phyloP scores from a whole-genome alignment of 2,888 invertebrate genomes.

The Drepanosiphum platanoidis region DNA sequence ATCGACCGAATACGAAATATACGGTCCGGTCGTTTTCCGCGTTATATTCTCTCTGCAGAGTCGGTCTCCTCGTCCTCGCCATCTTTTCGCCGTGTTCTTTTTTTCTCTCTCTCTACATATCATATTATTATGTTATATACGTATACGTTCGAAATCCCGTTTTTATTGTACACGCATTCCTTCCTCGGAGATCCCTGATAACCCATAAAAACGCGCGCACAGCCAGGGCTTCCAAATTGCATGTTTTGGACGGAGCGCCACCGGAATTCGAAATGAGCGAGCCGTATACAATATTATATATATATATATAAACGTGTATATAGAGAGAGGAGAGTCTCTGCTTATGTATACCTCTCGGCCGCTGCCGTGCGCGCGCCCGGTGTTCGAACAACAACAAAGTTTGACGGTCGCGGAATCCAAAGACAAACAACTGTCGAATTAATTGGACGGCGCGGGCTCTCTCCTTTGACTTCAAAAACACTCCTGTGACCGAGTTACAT shows the following conservation, averaged over 20 bases:
- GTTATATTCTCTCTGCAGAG: background rate
- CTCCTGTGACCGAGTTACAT: constrained; percentile 19
- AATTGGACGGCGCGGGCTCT: constrained; percentile 40
- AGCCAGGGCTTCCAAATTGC: constrained; percentile 34
- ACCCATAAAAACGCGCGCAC: constrained; percentile 53
- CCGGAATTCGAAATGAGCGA: constrained; percentile 57
- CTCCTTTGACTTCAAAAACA: constrained; percentile 42
- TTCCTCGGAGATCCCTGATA: constrained; percentile 37
- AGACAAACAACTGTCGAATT: constrained; percentile 59
- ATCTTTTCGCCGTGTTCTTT: background rate
- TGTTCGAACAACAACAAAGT: constrained; percentile 57
- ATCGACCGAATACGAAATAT: constrained; percentile 47
- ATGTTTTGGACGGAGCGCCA: constrained; percentile 55
- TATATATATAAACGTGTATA: background rate
- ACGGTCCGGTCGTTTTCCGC: constrained; percentile 21
- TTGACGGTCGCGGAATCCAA: constrained; percentile 34
- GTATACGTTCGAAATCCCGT: constrained; percentile 47
- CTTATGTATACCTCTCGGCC: background rate
- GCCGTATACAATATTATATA: background rate
- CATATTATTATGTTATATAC: background rate
- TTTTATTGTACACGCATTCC: constrained; percentile 49
- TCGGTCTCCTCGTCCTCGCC: background rate
- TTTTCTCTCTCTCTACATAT: background rate
- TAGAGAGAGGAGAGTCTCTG: too few relatives aligned
- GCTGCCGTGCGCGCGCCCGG: background rate